A percentile compares a stretch with the other conserved stretches of the same genome.
Evolutionary conservation across 2,888 invertebrate species (phyloP).

Genomic region (Euproctis similis): DNA sequence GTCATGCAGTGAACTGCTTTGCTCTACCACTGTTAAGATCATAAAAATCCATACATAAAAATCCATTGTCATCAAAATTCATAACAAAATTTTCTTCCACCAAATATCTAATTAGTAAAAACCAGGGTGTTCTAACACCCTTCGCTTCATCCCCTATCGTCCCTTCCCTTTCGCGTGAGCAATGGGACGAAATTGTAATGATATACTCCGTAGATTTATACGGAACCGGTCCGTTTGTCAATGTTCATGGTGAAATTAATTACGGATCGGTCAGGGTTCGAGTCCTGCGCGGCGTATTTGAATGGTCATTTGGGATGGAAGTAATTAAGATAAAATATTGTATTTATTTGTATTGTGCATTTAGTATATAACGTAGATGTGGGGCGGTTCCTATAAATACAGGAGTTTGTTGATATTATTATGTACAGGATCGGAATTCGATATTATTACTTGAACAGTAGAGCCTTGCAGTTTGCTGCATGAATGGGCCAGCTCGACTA

Average conservation of each 20-base stretch:
- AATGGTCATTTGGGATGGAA: conserved; percentile 40
- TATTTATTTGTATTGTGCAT: conserved; percentile 28
- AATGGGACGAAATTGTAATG: conserved; percentile 40
- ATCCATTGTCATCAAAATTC: too few species aligned
- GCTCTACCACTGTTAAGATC: too few species aligned
- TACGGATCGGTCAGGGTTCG: conserved; percentile 52
- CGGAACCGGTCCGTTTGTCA: conserved; percentile 54
- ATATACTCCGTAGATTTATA: conserved; percentile 62
- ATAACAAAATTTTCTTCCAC: conserved; percentile 1
- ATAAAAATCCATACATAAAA: too few species aligned
- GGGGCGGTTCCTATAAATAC: conserved; percentile 12
- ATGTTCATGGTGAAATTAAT: conserved; percentile 58
- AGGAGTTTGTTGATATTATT: conserved; percentile 18
- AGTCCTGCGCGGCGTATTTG: conserved; percentile 35
- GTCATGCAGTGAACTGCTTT: too few species aligned
- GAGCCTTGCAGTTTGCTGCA: too few species aligned
- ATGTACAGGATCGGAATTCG: too few species aligned
- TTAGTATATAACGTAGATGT: too few species aligned
- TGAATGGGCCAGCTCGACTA: too few species aligned
- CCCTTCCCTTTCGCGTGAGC: too few species aligned
- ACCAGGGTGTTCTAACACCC: too few species aligned
- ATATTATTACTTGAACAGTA: too few species aligned
- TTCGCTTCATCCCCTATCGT: too few species aligned
- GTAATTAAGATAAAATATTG: conserved; percentile 44
- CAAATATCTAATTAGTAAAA: conserved; percentile 16